Base-by-base conservation (phyloP, 1,140 invertebrate species). In the Whitmania pigra region DNA sequence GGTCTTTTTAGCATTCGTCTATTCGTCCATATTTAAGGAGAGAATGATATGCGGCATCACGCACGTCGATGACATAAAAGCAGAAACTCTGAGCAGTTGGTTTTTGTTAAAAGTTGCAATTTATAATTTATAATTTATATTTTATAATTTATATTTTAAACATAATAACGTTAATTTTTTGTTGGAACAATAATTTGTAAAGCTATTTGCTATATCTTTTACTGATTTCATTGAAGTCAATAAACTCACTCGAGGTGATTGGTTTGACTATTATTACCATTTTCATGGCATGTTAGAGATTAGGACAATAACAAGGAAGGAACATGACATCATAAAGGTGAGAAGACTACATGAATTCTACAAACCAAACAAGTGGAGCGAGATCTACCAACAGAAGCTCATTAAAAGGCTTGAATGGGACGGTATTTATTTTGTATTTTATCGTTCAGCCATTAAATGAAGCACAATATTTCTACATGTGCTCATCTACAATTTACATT, bases 341-440 rank as follows among this genome's bases (percentile, higher is more conserved):
- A 22, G 22, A 15, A 22, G 57, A n/a, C 11, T 25, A n/a, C 22
- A 22, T n/a, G 57, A 63, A 63, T 31, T 63, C 22, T 63, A 63
- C 57, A 63, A 63, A 25, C 57, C 57, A 3, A 31, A 25, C 29
- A 63, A 63, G 22, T 63, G 57, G 57, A 25, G 22, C 11, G 57
- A 63, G 18, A 31, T 31, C 22, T 63, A 25, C 29, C 57, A 63
- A 63, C 22, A 63, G 22, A 63, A 63, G 15, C 57, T 63, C 22
- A 63, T 63, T 25, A 63, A 63, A 63, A 63, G 57, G 22, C 29
- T 63, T 13, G 57, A 63, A 63, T 63, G 57, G 57, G 57, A 63
- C 20, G 57, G 57, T 49, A 49, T 17, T 5, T 49, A 43, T 6
- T 13, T 43, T 6, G 13, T 43, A 49, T 15, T 17, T 5, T 7